Evolutionary conservation across 2,797 vertebrate species (phyloP).

Genomic region (Steatocranus sp.): DNA sequence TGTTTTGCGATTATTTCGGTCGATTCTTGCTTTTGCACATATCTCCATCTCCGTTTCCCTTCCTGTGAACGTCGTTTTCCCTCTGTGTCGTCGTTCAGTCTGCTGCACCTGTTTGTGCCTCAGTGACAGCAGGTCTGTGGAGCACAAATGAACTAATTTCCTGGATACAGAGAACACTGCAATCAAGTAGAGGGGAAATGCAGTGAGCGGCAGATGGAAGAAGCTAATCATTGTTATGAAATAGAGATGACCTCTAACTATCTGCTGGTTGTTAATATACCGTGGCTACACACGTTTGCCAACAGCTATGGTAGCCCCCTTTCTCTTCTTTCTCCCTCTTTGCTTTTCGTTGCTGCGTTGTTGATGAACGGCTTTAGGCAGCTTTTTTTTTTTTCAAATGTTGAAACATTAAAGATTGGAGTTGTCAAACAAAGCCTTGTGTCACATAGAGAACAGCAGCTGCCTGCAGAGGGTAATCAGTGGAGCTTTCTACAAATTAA

Average conservation of each 20-base stretch:
- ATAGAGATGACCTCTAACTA: constrained; percentile 82
- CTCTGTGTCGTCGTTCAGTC: constrained; percentile 38
- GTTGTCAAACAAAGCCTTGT: constrained; percentile 67
- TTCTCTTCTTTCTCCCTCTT: background rate
- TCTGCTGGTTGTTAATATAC: constrained; percentile 64
- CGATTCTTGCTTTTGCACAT: constrained; percentile 7
- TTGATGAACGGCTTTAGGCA: constrained; percentile 49
- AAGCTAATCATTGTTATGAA: constrained; percentile 83
- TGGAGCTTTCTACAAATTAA: constrained; percentile 69
- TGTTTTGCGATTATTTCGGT: constrained; percentile 1
- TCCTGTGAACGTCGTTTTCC: constrained; percentile 6
- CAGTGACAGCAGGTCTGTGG: constrained; percentile 60
- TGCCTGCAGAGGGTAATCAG: constrained; percentile 75
- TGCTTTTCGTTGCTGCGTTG: constrained; percentile 35
- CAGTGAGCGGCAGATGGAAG: constrained; percentile 76
- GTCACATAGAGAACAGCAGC: constrained; percentile 68
- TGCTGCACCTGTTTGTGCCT: constrained; percentile 75
- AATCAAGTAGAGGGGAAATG: constrained; percentile 76
- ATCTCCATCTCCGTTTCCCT: constrained; percentile 28
- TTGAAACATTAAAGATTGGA: constrained; percentile 69
- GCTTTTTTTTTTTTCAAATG: constrained; percentile 40
- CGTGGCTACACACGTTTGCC: constrained; percentile 15
- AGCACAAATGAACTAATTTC: constrained; percentile 81
- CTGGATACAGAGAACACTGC: constrained; percentile 73
- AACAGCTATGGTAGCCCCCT: constrained; percentile 1